Evolutionary conservation across 2,113 vertebrate genomes (phyloP).

Genomic region (Garra rufa): DNA sequence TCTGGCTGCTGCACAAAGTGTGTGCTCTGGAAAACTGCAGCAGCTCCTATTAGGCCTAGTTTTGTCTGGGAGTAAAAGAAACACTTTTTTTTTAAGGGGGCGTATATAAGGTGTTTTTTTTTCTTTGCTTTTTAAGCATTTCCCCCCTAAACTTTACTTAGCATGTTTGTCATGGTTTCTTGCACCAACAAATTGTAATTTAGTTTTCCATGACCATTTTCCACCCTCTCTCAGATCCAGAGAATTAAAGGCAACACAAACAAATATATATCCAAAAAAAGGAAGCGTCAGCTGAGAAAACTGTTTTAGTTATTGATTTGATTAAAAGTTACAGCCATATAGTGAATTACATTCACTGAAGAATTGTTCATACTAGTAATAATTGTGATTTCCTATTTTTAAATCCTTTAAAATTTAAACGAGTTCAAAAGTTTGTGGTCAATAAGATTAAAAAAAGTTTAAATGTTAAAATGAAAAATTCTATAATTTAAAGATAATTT

Average conservation of each 20-base stretch:
- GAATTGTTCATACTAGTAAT: neutral
- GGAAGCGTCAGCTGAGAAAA: neutral
- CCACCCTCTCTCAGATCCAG: neutral
- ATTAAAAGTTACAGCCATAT: too few relatives aligned
- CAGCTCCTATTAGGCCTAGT: neutral
- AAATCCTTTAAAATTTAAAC: neutral
- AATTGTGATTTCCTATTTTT: neutral
- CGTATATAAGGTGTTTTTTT: neutral
- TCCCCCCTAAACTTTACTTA: neutral
- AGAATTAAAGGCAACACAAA: neutral
- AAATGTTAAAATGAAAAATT: too few relatives aligned
- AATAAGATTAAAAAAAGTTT: too few relatives aligned
- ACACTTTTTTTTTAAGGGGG: neutral
- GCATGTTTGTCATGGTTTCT: neutral
- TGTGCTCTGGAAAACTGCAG: neutral
- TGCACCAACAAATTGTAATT: neutral
- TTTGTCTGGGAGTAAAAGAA: neutral
- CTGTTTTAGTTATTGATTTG: neutral
- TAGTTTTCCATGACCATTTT: neutral
- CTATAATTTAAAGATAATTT: too few relatives aligned
- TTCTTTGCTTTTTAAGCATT: neutral
- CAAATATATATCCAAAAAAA: neutral
- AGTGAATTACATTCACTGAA: neutral
- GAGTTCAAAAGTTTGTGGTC: neutral
- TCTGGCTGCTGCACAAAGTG: slow-evolving; percentile 6